Evolutionary conservation across 2,888 invertebrate genomes (phyloP).

Genomic region (Drosophila rubida): DNA sequence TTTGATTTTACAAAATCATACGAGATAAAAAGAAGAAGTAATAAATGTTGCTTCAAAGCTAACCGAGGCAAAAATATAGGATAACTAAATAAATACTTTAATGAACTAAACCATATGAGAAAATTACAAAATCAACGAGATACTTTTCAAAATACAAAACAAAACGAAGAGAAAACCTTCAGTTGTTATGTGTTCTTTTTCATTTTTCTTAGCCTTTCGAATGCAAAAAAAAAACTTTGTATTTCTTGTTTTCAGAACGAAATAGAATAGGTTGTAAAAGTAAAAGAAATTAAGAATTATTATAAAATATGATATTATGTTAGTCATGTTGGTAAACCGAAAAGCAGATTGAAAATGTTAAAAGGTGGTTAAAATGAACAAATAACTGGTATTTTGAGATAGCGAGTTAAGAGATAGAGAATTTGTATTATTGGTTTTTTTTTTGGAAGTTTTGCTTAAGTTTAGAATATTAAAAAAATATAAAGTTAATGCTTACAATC

Average conservation of each 20-base stretch:
- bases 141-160: slow-evolving; percentile 47
- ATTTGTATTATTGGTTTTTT: slow-evolving; percentile 44
- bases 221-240: slow-evolving; percentile 60
- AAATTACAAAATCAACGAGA: slow-evolving; percentile 47
- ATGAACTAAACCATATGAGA: slow-evolving; percentile 26
- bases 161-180: slow-evolving; percentile 36
- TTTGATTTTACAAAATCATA: slow-evolving; percentile 30
- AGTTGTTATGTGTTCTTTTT: slow-evolving; percentile 51
- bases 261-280: slow-evolving; percentile 2
- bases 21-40: slow-evolving; percentile 8
- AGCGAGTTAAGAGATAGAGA: slow-evolving; percentile 74
- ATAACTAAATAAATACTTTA: slow-evolving; percentile 18
- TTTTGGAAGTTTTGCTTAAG: slow-evolving; percentile 56
- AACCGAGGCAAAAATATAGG: slow-evolving; percentile 33
- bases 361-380: slow-evolving; percentile 45
- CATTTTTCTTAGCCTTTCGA: slow-evolving; percentile 50
- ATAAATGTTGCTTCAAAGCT: slow-evolving; percentile 50
- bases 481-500: slow-evolving; percentile 85
- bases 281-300: slow-evolving; percentile 35
- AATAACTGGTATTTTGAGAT: slow-evolving; percentile 71
- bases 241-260: slow-evolving; percentile 31
- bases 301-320: slow-evolving; percentile 56
- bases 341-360: slow-evolving; percentile 49
- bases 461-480: slow-evolving; percentile 63
- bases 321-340: slow-evolving; percentile 69